Evolutionary conservation across 2,888 invertebrate species (phyloP).

Genomic region (Drosophila flavopinicola): DNA sequence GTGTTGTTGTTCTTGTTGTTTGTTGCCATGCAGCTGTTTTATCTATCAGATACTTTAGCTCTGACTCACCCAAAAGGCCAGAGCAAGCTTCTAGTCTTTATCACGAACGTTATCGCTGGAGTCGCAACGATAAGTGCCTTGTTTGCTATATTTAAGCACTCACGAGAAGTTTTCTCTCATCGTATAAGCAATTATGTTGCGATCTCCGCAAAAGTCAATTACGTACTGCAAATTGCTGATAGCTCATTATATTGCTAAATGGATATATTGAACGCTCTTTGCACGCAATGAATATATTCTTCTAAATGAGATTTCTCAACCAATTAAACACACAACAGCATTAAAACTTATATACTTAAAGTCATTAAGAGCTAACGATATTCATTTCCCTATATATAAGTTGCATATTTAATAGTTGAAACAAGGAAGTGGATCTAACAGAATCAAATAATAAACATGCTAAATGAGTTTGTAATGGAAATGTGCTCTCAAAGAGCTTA

Average conservation of each 20-base stretch:
- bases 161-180: not conserved
- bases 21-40: slow-evolving; percentile 72
- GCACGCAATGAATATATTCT: slow-evolving; percentile 27
- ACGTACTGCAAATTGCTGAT: slow-evolving; percentile 9
- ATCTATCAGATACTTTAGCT: slow-evolving; percentile 68
- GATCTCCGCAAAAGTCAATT: slow-evolving; percentile 24
- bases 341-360: slow-evolving; percentile 10
- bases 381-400: not conserved
- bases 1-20: slow-evolving; percentile 22
- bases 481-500: not conserved
- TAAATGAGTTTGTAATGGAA: not conserved
- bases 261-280: slow-evolving; percentile 19
- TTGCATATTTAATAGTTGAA: not conserved
- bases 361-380: slow-evolving; percentile 8
- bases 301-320: slow-evolving; percentile 15
- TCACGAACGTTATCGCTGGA: slow-evolving; percentile 24
- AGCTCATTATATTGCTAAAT: slow-evolving; percentile 32
- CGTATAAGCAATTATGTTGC: slow-evolving; percentile 12
- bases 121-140: slow-evolving; percentile 20
- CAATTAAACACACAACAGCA: slow-evolving; percentile 12
- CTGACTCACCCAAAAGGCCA: slow-evolving; percentile 55
- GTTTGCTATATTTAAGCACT: not conserved
- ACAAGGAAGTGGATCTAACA: slow-evolving; percentile 3
- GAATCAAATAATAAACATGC: not conserved
- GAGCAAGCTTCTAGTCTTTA: slow-evolving; percentile 19